phyloP scores from a whole-genome alignment of 2,888 invertebrate genomes.

The Dione juno region DNA sequence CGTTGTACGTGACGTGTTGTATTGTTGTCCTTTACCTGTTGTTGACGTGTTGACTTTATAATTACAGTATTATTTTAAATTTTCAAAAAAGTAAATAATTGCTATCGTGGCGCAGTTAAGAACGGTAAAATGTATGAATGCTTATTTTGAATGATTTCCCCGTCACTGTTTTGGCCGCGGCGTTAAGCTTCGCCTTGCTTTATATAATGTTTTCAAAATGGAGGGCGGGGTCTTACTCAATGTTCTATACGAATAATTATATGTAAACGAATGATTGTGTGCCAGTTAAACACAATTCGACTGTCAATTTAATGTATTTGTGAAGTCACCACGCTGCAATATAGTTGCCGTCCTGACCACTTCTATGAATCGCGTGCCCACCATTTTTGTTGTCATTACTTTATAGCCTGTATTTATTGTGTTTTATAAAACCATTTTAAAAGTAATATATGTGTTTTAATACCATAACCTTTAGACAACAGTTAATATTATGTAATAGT shows the following conservation, averaged over 20 bases:
- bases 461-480: not conserved
- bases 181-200: too few species aligned
- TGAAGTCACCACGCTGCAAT: slow-evolving; percentile 53
- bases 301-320: slow-evolving; percentile 18
- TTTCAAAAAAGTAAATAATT: not conserved
- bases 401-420: slow-evolving; percentile 80
- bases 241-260: not conserved
- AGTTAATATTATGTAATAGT: too few species aligned
- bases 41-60: slow-evolving; percentile 14
- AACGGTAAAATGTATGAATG: too few species aligned
- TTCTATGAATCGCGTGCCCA: slow-evolving; percentile 64
- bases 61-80: not conserved
- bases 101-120: too few species aligned
- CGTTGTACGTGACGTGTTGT: slow-evolving; percentile 30
- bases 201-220: too few species aligned
- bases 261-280: not conserved
- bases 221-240: too few species aligned
- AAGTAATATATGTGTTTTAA: slow-evolving; percentile 48
- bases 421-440: slow-evolving; percentile 77
- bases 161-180: too few species aligned
- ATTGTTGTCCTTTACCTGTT: slow-evolving; percentile 22
- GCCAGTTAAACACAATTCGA: not conserved
- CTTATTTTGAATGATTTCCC: too few species aligned
- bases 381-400: slow-evolving; percentile 75
- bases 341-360: slow-evolving; percentile 72